Percentiles rank a stretch among this genome's conserved stretches.
phyloP scores from a whole-genome alignment of 2,113 vertebrate species.

The Tragelaphus scriptus region DNA sequence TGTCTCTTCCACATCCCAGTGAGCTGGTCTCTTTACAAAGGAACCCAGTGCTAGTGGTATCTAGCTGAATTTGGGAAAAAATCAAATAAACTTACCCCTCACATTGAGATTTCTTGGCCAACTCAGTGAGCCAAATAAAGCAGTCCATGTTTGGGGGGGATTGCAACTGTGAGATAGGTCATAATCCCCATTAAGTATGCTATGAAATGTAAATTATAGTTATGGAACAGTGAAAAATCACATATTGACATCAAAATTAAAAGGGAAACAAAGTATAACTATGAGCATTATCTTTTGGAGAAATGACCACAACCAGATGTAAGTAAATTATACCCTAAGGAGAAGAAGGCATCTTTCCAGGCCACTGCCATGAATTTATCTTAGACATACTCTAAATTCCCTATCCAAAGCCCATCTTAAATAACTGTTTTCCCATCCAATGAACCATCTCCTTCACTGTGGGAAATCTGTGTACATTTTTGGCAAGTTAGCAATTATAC shows the following conservation, averaged over 20 bases:
- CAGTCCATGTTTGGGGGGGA: not conserved
- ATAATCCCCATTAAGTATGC: not conserved
- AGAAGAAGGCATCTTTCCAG: not conserved
- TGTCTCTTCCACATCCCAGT: not conserved
- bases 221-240: not conserved
- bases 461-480: not conserved
- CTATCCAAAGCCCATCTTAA: not conserved
- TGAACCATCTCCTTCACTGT: not conserved
- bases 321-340: not conserved
- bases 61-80: not conserved
- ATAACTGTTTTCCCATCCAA: slow-evolving; percentile 23
- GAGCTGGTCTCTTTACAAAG: not conserved
- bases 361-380: not conserved
- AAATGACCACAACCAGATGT: not conserved
- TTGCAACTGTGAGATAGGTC: not conserved
- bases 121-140: not conserved
- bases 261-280: not conserved
- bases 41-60: not conserved
- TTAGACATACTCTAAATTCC: not conserved
- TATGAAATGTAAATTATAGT: not conserved
- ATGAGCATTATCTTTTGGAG: not conserved
- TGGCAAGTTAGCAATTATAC: not conserved
- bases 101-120: not conserved
- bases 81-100: not conserved
- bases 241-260: not conserved